Evolutionary conservation across 2,797 vertebrate genomes (phyloP).

Genomic region (Rhodeus uyekii): DNA sequence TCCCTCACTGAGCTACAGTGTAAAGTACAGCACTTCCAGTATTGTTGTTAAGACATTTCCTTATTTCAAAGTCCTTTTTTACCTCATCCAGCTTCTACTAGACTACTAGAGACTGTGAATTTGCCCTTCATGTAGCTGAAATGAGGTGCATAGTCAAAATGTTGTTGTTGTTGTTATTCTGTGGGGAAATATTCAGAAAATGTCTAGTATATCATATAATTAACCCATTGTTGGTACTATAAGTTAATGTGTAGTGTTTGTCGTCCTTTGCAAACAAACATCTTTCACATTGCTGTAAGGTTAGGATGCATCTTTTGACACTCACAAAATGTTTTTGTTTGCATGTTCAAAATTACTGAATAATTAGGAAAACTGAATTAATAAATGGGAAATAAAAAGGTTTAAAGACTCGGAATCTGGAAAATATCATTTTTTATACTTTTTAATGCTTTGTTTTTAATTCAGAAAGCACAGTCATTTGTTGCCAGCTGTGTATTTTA

Average conservation of each 20-base stretch:
- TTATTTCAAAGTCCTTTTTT: background rate
- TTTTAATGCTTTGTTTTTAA: slow-evolving; percentile 3
- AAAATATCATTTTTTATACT: background rate
- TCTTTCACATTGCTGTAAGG: background rate
- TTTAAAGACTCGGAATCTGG: background rate
- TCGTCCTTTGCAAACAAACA: background rate
- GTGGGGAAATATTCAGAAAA: background rate
- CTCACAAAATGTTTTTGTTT: slow-evolving; percentile 10
- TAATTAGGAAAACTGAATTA: background rate
- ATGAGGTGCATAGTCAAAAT: slow-evolving; percentile 1
- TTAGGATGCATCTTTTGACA: background rate
- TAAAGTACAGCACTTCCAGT: slow-evolving; percentile 12
- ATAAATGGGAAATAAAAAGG: slow-evolving; percentile 28
- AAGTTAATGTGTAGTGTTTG: slow-evolving; percentile 18
- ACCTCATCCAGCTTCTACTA: background rate
- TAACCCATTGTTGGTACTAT: background rate
- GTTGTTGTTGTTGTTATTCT: slow-evolving; percentile 10
- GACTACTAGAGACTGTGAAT: slow-evolving; percentile 2
- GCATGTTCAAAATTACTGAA: slow-evolving; percentile 13
- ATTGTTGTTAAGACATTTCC: background rate
- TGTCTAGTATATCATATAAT: slow-evolving; percentile 17
- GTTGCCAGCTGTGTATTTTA: background rate
- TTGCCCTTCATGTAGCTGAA: background rate
- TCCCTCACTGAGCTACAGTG: background rate
- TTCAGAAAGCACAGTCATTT: background rate